Evolutionary conservation across 1,140 invertebrate genomes (phyloP).

Genomic region (Pseudomyrmex sp.): DNA sequence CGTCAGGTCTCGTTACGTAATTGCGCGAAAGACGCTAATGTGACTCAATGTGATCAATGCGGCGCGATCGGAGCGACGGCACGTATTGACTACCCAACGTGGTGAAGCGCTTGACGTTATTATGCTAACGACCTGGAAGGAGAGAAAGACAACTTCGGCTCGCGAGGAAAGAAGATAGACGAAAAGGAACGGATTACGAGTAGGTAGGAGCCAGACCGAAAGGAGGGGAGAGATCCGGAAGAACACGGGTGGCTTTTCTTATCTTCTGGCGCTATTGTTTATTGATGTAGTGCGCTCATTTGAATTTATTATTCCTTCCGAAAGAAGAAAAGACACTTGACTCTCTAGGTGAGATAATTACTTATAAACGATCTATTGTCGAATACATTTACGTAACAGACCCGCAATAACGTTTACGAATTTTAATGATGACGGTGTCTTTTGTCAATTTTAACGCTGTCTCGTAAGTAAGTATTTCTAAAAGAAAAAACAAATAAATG

Average conservation of each 20-base stretch:
- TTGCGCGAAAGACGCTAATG: conserved; percentile 45
- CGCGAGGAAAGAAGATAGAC: neutral
- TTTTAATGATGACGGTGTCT: conserved; percentile 10
- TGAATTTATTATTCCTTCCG: conserved; percentile 33
- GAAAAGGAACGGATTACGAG: neutral
- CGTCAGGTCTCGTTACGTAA: conserved; percentile 43
- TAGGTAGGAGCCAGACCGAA: conserved; percentile 9
- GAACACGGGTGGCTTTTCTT: conserved; percentile 47
- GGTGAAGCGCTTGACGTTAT: conserved; percentile 80
- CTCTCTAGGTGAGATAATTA: conserved; percentile 24
- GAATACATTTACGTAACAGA: conserved; percentile 17
- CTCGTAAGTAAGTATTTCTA: neutral
- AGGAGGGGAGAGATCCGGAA: conserved; percentile 21
- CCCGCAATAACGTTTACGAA: conserved; percentile 11
- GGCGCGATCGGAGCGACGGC: conserved; percentile 74
- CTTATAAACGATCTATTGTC: conserved; percentile 15
- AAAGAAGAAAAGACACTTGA: conserved; percentile 3
- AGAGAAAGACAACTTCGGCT: conserved; percentile 10
- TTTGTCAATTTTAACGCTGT: conserved; percentile 5
- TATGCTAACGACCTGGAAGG: conserved; percentile 77
- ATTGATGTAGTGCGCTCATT: conserved; percentile 14
- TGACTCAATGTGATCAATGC: conserved; percentile 72
- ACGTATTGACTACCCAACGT: conserved; percentile 78
- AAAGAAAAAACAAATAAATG: neutral
- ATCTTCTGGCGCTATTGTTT: conserved; percentile 58